Evolutionary conservation across 2,888 invertebrate genomes (phyloP), one percentile per base, ranked within the genome.

Genomic region (Drosophila ezoana): DNA sequence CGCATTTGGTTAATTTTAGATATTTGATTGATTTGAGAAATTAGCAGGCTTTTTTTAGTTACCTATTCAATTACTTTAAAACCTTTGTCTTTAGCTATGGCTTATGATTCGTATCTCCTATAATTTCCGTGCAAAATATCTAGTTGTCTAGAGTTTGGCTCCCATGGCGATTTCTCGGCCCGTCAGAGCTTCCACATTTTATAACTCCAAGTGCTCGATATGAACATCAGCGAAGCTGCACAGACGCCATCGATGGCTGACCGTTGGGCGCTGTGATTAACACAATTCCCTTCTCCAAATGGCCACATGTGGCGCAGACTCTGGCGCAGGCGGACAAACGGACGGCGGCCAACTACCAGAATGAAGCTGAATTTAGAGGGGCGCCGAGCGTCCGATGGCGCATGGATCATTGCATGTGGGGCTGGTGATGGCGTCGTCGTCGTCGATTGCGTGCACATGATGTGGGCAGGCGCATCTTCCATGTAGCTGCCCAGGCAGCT

Each of bases 391-490:
- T 28, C 28, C 28, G 28, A 28, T 28, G 40, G 14, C 11, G 28
- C 38, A 64, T 66, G 52, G 69, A 62, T 75, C 65, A 59, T 75
- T 60, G 82, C 87, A 65, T 81, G 85, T 51, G 58, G 66, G 58
- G 68, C 48, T 56, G 74, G 61, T 59, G 79, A 73, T 78, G 87
- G 81, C 28, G 23, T 23, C 23, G 8, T 28, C 23, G 23, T 23
- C 28, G 54, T 49, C 62, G 83, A 79, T 87, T 82, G 82, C 82
- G 88, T 82, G 88, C 82, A 47, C 66, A 70, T 70, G 66, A 81
- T 81, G 81, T 81, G 85, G 76, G 76, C 64, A 64, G 77, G 44
- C 44, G 49, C 59, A 68, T 48, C 71, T 47, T 28, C 54, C 35
- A 59, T 35, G 60, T 49, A 57, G 52, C 28, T 60, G 37, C 14